These are phyloP conservation scores for Morphnarchus princeps DNA, from an alignment of 2,113 vertebrate species.

Conservation along the genomic window DNA sequence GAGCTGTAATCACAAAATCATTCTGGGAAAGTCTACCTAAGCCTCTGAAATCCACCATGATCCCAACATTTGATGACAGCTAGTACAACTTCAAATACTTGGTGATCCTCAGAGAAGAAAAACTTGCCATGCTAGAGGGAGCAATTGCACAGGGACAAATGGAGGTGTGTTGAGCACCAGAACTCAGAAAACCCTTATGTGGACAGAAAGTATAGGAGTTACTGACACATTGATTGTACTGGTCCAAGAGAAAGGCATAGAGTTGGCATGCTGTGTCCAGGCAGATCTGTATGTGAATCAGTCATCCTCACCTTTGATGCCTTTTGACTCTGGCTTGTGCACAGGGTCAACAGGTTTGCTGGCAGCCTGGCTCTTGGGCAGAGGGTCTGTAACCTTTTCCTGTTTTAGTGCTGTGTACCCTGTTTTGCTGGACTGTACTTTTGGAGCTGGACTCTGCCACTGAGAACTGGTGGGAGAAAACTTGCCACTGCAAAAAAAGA, in stretches of 20 bases:
- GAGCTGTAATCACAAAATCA: neutral
- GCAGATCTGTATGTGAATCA: neutral
- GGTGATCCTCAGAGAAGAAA: neutral
- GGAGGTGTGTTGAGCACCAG: neutral
- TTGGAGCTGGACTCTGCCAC: neutral
- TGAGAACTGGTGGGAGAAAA: neutral
- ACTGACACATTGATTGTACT: neutral
- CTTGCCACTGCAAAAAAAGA: conserved; percentile 10
- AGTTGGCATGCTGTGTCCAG: neutral
- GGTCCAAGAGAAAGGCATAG: neutral
- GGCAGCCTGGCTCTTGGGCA: neutral
- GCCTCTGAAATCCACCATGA: neutral
- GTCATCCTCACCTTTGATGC: conserved; percentile 46
- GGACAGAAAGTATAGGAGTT: neutral
- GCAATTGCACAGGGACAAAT: neutral
- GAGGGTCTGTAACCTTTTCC: neutral
- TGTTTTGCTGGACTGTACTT: neutral
- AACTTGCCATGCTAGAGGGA: neutral
- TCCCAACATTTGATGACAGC: neutral
- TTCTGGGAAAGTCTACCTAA: neutral
- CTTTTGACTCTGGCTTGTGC: conserved; percentile 2
- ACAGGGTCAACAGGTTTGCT: neutral
- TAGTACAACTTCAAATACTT: neutral
- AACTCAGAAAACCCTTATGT: neutral
- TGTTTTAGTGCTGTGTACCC: neutral